Percentiles rank a stretch among this genome's conserved stretches.
Evolutionary conservation across 2,888 invertebrate species (phyloP).

Genomic region (Drosophila pseudotalamancana): DNA sequence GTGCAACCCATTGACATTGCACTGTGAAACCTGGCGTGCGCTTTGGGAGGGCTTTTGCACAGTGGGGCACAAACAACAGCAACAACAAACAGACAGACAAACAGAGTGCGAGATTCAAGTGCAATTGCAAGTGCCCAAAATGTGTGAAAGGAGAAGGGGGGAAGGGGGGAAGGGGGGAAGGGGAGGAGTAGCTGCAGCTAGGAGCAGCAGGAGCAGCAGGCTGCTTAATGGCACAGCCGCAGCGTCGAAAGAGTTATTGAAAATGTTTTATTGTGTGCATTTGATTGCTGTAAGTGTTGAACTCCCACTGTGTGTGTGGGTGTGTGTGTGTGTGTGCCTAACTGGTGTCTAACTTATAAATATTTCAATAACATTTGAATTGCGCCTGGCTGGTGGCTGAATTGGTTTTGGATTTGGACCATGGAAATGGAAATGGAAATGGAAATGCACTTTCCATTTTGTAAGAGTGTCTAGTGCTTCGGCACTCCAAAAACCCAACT

Average conservation of each 20-base stretch:
- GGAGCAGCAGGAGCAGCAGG: neutral
- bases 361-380: constrained; percentile 79
- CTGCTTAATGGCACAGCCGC: constrained; percentile 64
- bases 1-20: constrained; percentile 39
- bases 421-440: constrained; percentile 55
- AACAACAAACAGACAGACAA: constrained; percentile 32
- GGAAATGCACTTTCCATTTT: constrained; percentile 79
- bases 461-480: constrained; percentile 73
- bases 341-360: constrained; percentile 77
- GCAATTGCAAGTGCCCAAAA: constrained; percentile 40
- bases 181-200: neutral
- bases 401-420: constrained; percentile 27
- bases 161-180: neutral
- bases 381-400: constrained; percentile 51
- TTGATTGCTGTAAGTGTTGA: constrained; percentile 77
- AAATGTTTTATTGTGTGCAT: constrained; percentile 81
- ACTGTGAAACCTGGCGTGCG: constrained; percentile 32
- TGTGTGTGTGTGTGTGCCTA: constrained; percentile 23
- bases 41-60: constrained; percentile 69
- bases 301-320: constrained; percentile 35
- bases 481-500: constrained; percentile 53
- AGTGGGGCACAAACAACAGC: constrained; percentile 66
- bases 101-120: constrained; percentile 49
- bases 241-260: constrained; percentile 77
- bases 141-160: constrained; percentile 41